Conservation (phyloP, 2,888 invertebrate species). For the Glyphotaelius pellucidus region DNA sequence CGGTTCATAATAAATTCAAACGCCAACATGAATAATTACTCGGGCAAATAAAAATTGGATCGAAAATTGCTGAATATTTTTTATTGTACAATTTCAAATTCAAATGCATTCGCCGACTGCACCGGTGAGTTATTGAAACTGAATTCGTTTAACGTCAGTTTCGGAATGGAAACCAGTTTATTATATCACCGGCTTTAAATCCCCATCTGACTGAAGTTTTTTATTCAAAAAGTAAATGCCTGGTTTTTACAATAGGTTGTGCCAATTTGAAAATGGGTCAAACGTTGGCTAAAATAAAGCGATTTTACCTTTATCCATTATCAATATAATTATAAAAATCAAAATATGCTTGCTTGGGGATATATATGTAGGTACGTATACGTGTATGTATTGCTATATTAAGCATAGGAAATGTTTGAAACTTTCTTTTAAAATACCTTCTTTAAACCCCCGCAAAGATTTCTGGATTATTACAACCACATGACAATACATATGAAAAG, state of each 20-base stretch:
- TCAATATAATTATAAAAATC: no score
- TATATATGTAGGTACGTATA: no score
- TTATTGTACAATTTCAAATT: neutral
- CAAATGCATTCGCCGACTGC: constrained; percentile 19
- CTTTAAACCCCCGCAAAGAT: no score
- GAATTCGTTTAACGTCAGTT: constrained; percentile 8
- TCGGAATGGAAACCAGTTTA: neutral
- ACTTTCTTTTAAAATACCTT: no score
- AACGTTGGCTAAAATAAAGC: neutral
- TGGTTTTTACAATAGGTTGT: neutral
- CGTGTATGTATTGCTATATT: no score
- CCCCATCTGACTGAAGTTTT: neutral
- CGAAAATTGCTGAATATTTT: neutral
- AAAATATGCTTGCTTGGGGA: no score
- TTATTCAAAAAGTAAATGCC: neutral
- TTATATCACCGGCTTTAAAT: constrained; percentile 7
- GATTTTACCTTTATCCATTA: neutral
- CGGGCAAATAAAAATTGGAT: neutral
- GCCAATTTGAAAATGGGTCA: neutral
- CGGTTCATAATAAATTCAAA: neutral
- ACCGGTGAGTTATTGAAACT: constrained; percentile 6
- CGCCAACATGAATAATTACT: neutral
- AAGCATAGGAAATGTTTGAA: no score
- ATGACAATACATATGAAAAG: no score
- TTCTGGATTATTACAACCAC: no score